Percentiles rank a stretch among this genome's conserved stretches.
phyloP scores from a whole-genome alignment of 2,797 vertebrate species.

The Ptychadena robeensis region DNA sequence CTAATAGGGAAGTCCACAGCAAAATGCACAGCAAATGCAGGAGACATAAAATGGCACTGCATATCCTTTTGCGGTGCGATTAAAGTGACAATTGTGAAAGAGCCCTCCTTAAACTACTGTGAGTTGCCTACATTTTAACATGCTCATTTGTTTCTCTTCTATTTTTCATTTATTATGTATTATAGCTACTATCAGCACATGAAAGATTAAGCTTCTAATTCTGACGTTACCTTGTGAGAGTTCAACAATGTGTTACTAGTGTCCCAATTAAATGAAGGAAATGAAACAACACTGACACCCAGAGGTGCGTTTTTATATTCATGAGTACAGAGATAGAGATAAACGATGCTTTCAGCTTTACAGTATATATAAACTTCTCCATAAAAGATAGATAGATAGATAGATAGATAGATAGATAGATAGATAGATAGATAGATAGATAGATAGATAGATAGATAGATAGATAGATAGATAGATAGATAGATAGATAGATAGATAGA shows the following conservation, averaged over 20 bases:
- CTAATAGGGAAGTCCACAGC: too few relatives aligned
- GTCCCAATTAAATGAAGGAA: background rate
- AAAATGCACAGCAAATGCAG: too few relatives aligned
- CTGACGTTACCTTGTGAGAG: background rate
- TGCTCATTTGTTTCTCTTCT: background rate
- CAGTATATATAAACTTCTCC: background rate
- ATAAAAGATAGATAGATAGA: too few relatives aligned
- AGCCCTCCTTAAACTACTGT: too few relatives aligned
- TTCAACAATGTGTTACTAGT: background rate
- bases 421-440: conserved; percentile 1
- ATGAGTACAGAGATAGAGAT: background rate
- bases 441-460: background rate
- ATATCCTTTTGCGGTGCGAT: too few relatives aligned
- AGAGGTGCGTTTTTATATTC: background rate
- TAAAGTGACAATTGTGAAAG: too few relatives aligned
- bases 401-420: conserved; percentile 1
- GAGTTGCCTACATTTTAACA: too few relatives aligned
- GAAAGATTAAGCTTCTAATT: background rate
- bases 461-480: too few relatives aligned
- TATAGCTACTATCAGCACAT: background rate
- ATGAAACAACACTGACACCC: conserved; percentile 17
- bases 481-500: conserved; percentile 13
- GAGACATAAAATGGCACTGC: too few relatives aligned
- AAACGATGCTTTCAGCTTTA: background rate
- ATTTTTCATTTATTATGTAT: background rate